These are phyloP conservation scores for Drosophila prostipennis DNA, from an alignment of 2,888 invertebrate genomes.

Conservation along the genomic window DNA sequence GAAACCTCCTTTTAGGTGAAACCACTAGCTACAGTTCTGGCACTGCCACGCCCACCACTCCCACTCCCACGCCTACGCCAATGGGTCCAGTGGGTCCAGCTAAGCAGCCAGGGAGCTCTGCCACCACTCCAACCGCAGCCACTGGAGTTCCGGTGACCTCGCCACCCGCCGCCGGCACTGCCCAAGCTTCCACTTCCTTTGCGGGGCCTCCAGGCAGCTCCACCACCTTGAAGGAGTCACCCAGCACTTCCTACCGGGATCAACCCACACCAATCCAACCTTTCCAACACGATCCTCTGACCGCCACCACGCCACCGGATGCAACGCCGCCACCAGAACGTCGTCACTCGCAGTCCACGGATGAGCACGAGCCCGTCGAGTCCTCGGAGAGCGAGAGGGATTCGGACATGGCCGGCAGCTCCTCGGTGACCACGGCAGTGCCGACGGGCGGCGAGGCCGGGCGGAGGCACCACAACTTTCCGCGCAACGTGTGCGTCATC, in stretches of 20 bases:
- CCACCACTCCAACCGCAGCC: conserved; percentile 18
- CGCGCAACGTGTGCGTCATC: conserved; percentile 85
- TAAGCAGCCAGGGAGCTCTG: conserved; percentile 55
- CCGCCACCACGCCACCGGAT: neutral
- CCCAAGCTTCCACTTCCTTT: neutral
- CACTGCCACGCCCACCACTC: conserved; percentile 51
- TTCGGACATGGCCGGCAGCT: conserved; percentile 85
- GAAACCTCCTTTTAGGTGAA: conserved; percentile 16
- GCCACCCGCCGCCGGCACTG: neutral
- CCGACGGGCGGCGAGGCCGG: conserved; percentile 67
- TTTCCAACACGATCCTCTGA: conserved; percentile 14
- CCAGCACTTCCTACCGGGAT: neutral
- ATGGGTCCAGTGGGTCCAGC: conserved; percentile 1
- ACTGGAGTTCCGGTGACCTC: neutral
- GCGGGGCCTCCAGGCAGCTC: neutral
- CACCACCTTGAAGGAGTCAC: neutral
- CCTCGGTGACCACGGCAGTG: conserved; percentile 70
- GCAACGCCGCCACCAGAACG: conserved; percentile 20
- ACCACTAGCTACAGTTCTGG: conserved; percentile 33
- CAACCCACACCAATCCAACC: neutral
- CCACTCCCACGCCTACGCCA: conserved; percentile 68
- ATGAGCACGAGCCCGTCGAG: conserved; percentile 85
- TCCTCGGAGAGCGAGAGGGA: conserved; percentile 91
- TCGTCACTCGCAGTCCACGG: conserved; percentile 78
- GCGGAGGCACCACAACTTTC: conserved; percentile 83